These are phyloP conservation scores for Drosophila pullipes DNA, from an alignment of 2,888 invertebrate genomes.

Conservation along the genomic window DNA sequence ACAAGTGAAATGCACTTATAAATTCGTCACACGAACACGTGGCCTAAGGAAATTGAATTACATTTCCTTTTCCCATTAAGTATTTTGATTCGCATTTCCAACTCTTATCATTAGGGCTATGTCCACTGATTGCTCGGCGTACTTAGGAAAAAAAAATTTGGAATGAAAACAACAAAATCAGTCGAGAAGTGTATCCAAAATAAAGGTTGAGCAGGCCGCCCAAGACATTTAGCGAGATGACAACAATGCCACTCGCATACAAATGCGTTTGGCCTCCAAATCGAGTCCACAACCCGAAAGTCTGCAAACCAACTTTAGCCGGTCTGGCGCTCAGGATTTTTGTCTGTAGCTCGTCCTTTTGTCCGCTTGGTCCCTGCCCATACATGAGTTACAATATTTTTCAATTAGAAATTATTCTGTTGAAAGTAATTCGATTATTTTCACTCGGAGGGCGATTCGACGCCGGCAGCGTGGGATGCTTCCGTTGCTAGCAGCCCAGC, in stretches of 20 bases:
- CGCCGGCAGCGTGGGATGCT: slow-evolving; percentile 56
- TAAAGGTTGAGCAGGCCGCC: slow-evolving; percentile 6
- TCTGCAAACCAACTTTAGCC: slow-evolving; percentile 27
- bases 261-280: slow-evolving; percentile 46
- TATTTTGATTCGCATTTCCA: neutral
- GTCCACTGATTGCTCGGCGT: slow-evolving; percentile 21
- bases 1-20: slow-evolving; percentile 64
- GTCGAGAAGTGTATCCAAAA: slow-evolving; percentile 16
- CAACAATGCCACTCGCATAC: slow-evolving; percentile 76
- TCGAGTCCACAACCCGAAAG: slow-evolving; percentile 27
- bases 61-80: slow-evolving; percentile 17
- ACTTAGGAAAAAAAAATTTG: slow-evolving; percentile 19
- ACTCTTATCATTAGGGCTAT: slow-evolving; percentile 13
- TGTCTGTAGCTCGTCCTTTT: slow-evolving; percentile 45
- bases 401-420: slow-evolving; percentile 86
- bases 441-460: slow-evolving; percentile 83
- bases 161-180: slow-evolving; percentile 27
- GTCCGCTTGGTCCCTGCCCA: slow-evolving; percentile 41
- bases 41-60: slow-evolving; percentile 66
- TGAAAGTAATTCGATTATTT: slow-evolving; percentile 86
- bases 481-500: slow-evolving; percentile 35
- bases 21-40: slow-evolving; percentile 76
- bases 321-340: slow-evolving; percentile 39
- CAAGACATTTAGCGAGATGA: slow-evolving; percentile 71
- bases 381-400: slow-evolving; percentile 85